Percentiles rank a stretch among this genome's conserved stretches.
phyloP scores from a whole-genome alignment of 2,888 invertebrate species.

The Osmoderma eremita region DNA sequence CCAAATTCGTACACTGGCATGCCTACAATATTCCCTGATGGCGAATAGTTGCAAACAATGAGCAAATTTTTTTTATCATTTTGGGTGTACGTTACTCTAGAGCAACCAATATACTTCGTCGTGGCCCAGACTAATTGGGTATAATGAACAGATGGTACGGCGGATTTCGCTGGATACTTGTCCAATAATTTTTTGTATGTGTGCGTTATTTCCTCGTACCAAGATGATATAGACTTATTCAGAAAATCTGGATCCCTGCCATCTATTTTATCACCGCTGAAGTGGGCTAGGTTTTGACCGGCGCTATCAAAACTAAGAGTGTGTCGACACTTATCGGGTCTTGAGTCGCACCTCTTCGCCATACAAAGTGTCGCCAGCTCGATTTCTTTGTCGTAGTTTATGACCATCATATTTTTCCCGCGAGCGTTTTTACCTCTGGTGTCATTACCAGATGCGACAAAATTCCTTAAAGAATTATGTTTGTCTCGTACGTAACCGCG shows the following conservation, averaged over 20 bases:
- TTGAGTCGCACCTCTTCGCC: not conserved
- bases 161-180: not conserved
- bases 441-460: not conserved
- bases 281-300: not conserved
- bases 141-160: not conserved
- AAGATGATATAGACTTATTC: not conserved
- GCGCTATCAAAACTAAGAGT: not conserved
- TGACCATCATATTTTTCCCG: constrained; percentile 2
- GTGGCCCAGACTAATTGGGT: not conserved
- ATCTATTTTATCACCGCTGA: no score
- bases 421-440: not conserved
- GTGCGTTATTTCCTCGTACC: not conserved
- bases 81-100: not conserved
- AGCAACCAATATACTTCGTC: constrained; percentile 2
- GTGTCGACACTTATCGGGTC: not conserved
- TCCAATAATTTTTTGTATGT: not conserved
- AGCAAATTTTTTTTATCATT: not conserved
- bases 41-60: constrained; percentile 1
- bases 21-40: not conserved
- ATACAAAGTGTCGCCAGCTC: not conserved
- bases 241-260: not conserved
- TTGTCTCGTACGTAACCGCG: not conserved
- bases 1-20: not conserved
- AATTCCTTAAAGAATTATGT: not conserved
- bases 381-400: constrained; percentile 1